Evolutionary conservation across 1,140 invertebrate genomes (phyloP), one percentile per base, ranked within the genome.

Genomic region (Lethocerus indicus): DNA sequence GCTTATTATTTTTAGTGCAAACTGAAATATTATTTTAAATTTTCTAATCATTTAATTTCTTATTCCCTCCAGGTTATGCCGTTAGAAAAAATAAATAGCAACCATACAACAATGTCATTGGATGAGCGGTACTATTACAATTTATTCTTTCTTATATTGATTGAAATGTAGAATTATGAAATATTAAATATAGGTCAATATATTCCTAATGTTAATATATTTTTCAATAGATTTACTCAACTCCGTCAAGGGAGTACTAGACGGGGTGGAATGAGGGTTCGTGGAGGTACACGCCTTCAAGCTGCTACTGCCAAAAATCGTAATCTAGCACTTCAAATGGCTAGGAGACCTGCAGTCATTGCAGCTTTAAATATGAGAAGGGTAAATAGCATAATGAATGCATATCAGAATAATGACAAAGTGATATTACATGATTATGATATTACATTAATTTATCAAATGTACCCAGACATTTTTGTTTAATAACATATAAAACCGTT

Each of bases 151-250:
- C 7, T 18, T 18, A 20, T 6, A 5, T 18, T 39, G 6, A 16
- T 5, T 5, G n/a, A 7, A 39, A 5, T 39, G 37, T 5, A 7
- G 6, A 18, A 7, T 44, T 26, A n/a, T 28, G 29, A 44, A 44
- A 16, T 13, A 28, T 44, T 14, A 27, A n/a, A 27, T 28, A n/a
- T 44, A 28, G 16, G 9, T 44, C n/a, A 27, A 20, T 21, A 16
- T 44, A 27, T 16, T 44, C 25, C 42, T 26, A 44, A 44, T 25
- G 27, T 44, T 44, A 27, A 20, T 44, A 44, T 28, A 44, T 44
- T 44, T 44, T 44, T 44, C 25, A 28, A 44, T 27, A 44, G 42
- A 25, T 44, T 44, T 20, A 44, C 42, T n/a, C 42, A 44, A 20
- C 25, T 44, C 23, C 42, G 42, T 14, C 23, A 28, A 28, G 42